Evolutionary conservation across 1,140 invertebrate genomes (phyloP).

Genomic region (Drosophila punjabiensis): DNA sequence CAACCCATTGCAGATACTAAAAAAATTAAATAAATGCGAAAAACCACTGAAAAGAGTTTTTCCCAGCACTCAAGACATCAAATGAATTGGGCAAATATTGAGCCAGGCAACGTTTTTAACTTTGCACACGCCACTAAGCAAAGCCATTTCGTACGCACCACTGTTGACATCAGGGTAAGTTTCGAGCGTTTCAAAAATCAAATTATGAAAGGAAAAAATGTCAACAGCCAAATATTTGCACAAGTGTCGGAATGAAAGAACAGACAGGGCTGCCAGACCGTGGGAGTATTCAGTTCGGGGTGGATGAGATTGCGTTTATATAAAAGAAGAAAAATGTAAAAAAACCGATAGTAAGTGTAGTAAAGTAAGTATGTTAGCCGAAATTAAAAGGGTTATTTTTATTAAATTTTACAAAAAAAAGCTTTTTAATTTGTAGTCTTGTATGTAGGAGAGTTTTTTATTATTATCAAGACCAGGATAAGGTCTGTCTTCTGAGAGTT

Average conservation of each 20-base stretch:
- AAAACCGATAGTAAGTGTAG: not conserved
- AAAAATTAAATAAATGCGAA: not conserved
- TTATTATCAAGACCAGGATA: too few species aligned
- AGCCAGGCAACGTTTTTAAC: slow-evolving; percentile 53
- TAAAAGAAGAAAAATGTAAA: not conserved
- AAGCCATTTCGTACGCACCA: slow-evolving; percentile 55
- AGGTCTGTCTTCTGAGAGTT: too few species aligned
- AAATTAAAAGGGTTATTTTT: not conserved
- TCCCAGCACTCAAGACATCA: slow-evolving; percentile 44
- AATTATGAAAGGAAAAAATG: slow-evolving; percentile 57
- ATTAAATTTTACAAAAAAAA: not conserved
- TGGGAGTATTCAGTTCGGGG: not conserved
- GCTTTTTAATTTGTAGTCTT: too few species aligned
- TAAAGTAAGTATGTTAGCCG: not conserved
- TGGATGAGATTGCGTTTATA: not conserved
- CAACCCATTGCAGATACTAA: slow-evolving; percentile 40
- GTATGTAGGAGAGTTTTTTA: too few species aligned
- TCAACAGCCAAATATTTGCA: slow-evolving; percentile 61
- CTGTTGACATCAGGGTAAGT: slow-evolving; percentile 40
- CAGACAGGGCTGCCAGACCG: not conserved
- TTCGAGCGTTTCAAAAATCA: slow-evolving; percentile 54
- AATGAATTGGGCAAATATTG: slow-evolving; percentile 66
- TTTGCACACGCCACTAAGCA: slow-evolving; percentile 58
- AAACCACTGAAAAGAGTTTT: slow-evolving; percentile 26
- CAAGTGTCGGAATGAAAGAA: slow-evolving; percentile 24